These are phyloP conservation scores for Oxystoma pomonae DNA, from an alignment of 2,888 invertebrate species.

Conservation along the genomic window DNA sequence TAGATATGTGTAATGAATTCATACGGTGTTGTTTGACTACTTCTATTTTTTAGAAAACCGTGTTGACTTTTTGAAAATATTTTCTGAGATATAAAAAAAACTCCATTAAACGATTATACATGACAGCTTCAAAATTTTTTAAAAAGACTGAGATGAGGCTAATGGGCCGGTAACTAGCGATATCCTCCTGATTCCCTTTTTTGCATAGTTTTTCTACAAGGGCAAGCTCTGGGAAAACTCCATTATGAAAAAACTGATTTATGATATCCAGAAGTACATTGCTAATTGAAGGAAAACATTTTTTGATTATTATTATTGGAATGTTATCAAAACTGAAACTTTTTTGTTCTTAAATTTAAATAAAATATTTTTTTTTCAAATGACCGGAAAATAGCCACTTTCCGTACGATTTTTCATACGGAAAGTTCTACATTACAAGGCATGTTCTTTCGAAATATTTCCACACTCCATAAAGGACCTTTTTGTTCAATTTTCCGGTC, in stretches of 20 bases:
- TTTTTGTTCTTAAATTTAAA: too few species aligned
- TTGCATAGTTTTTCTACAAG: background rate
- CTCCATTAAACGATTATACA: background rate
- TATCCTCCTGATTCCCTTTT: background rate
- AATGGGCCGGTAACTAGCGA: background rate
- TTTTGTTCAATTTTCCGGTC: too few species aligned
- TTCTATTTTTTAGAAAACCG: background rate
- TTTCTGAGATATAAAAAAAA: background rate
- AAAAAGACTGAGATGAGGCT: background rate
- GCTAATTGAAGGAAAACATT: too few species aligned
- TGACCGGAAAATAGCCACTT: too few species aligned
- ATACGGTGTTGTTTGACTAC: background rate
- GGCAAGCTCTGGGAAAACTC: background rate
- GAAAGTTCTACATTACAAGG: too few species aligned
- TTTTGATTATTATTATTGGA: too few species aligned
- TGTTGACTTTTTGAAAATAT: background rate
- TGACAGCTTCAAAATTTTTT: background rate
- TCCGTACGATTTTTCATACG: too few species aligned
- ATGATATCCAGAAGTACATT: background rate
- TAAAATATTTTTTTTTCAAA: too few species aligned
- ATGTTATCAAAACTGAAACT: too few species aligned
- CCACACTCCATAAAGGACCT: too few species aligned
- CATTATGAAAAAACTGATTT: background rate
- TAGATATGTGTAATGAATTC: background rate
- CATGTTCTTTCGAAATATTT: too few species aligned